Conservation (phyloP, 2,888 invertebrate species). For the Rhogogaster chlorosoma region DNA sequence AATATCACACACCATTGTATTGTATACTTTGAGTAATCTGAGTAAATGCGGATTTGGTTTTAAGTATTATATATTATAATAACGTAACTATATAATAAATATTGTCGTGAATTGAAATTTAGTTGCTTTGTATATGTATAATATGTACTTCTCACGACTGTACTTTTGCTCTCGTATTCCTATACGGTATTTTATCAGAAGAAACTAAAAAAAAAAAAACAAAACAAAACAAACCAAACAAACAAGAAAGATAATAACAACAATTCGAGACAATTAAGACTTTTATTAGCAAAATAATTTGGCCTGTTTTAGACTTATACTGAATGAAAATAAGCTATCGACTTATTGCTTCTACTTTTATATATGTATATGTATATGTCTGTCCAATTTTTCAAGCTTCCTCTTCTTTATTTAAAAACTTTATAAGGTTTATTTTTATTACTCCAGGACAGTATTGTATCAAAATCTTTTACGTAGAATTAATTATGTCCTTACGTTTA, state of each 20-base stretch:
- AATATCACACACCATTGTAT: not conserved
- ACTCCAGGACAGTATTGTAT: conserved; percentile 13
- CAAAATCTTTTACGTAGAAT: not conserved
- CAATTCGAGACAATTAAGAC: not conserved
- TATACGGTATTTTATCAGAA: not conserved
- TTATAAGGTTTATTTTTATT: not conserved
- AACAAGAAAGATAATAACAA: not conserved
- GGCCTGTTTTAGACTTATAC: not conserved
- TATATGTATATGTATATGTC: not conserved
- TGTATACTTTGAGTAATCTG: not conserved
- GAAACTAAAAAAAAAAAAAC: not conserved
- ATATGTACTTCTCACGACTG: not conserved
- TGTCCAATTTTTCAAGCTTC: not conserved
- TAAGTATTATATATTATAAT: not conserved
- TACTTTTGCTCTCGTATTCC: not conserved
- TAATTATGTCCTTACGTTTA: not conserved
- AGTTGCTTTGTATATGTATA: not conserved
- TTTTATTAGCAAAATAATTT: not conserved
- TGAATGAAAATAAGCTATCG: not conserved
- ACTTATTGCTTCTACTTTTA: not conserved
- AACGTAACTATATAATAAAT: not conserved
- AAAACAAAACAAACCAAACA: not conserved
- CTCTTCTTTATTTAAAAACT: conserved; percentile 8
- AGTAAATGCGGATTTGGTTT: not conserved
- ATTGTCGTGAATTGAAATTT: conserved; percentile 1